Conservation (phyloP, 1,140 invertebrate species). For the Lucilia cuprina region DNA sequence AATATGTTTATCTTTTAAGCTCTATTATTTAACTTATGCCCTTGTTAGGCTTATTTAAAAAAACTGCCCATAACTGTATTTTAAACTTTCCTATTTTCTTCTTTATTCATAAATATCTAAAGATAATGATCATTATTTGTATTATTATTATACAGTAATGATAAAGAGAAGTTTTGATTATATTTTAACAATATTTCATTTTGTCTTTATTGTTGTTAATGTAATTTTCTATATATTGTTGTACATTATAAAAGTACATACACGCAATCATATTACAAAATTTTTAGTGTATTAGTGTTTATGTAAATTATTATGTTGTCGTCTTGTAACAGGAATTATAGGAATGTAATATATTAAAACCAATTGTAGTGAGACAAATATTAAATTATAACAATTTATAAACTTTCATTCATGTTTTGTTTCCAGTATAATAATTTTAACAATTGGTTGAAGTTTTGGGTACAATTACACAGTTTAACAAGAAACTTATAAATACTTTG, state of each 20-base stretch:
- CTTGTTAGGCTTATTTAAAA: too few species aligned
- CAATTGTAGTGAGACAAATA: background rate
- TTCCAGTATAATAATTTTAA: background rate
- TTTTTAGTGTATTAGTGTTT: too few species aligned
- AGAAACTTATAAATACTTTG: too few species aligned
- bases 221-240: background rate
- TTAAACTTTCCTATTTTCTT: background rate
- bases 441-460: background rate
- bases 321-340: too few species aligned
- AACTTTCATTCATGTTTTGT: background rate
- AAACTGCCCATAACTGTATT: too few species aligned
- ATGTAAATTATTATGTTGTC: too few species aligned
- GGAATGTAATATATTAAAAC: too few species aligned
- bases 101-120: background rate
- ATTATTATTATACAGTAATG: background rate
- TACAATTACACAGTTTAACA: too few species aligned
- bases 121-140: background rate
- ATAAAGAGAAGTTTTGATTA: constrained; percentile 6
- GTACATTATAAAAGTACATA: background rate
- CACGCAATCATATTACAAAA: too few species aligned
- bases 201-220: background rate
- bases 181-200: constrained; percentile 1
- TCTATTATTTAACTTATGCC: too few species aligned
- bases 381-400: constrained; percentile 25
- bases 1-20: too few species aligned